phyloP scores from a whole-genome alignment of 2,113 vertebrate genomes.

The Epinephelus fuscoguttatus region DNA sequence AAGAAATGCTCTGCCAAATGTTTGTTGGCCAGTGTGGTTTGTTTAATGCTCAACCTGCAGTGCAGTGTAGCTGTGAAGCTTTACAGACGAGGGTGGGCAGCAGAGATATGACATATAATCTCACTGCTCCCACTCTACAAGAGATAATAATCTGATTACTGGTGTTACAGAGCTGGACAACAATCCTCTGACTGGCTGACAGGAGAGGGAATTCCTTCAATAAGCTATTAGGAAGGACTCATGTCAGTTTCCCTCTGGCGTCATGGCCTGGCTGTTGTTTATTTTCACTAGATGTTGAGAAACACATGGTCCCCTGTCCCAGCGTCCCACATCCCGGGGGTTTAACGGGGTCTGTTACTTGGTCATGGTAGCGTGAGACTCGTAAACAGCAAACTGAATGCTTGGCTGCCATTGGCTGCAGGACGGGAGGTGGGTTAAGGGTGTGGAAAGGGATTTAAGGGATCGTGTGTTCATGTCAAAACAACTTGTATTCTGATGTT shows the following conservation, averaged over 20 bases:
- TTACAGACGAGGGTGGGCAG: neutral
- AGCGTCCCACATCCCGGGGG: slow-evolving; percentile 28
- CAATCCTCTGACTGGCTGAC: slow-evolving; percentile 27
- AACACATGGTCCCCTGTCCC: slow-evolving; percentile 63
- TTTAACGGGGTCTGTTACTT: slow-evolving; percentile 27
- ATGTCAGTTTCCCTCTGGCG: neutral
- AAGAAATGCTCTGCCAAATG: slow-evolving; percentile 4
- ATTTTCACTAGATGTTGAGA: slow-evolving; percentile 58
- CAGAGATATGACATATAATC: slow-evolving; percentile 52
- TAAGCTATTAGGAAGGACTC: neutral
- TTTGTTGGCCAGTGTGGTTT: slow-evolving; percentile 5
- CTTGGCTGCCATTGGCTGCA: slow-evolving; percentile 62
- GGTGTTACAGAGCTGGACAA: slow-evolving; percentile 36
- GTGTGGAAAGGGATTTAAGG: slow-evolving; percentile 45
- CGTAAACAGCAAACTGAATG: slow-evolving; percentile 55
- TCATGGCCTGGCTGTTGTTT: slow-evolving; percentile 43
- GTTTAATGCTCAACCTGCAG: slow-evolving; percentile 18
- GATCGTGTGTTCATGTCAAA: slow-evolving; percentile 54
- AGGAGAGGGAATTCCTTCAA: slow-evolving; percentile 45
- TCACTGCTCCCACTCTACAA: slow-evolving; percentile 23
- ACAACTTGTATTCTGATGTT: slow-evolving; percentile 64
- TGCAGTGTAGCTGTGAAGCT: slow-evolving; percentile 17
- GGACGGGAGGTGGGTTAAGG: slow-evolving; percentile 59
- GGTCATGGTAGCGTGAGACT: slow-evolving; percentile 50
- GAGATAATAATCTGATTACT: slow-evolving; percentile 73